Percentiles rank a stretch among this genome's conserved stretches.
These are phyloP conservation scores for Egretta garzetta DNA, from an alignment of 2,113 vertebrate species.

Conservation along the genomic window DNA sequence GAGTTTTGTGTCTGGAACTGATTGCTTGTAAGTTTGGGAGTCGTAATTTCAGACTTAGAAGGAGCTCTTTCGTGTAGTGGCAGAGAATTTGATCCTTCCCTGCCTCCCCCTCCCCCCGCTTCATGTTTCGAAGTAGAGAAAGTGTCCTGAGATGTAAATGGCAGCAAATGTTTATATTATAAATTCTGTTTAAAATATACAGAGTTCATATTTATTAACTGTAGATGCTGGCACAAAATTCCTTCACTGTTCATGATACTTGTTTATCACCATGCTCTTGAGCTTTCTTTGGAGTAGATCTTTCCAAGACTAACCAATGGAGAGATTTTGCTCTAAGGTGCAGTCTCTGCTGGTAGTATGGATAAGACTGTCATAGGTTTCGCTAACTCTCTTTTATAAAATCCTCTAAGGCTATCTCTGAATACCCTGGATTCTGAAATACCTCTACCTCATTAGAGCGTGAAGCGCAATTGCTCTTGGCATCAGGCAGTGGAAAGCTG, in stretches of 20 bases:
- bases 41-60: not conserved
- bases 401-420: not conserved
- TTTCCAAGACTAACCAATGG: not conserved
- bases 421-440: not conserved
- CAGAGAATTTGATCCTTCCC: not conserved
- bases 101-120: fast-evolving
- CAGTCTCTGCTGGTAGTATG: not conserved
- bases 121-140: not conserved
- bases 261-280: not conserved
- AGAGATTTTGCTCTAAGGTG: not conserved
- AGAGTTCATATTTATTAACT: not conserved
- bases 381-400: not conserved
- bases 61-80: not conserved
- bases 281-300: not conserved
- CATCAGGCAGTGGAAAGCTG: not conserved
- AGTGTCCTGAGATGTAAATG: not conserved
- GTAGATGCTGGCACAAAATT: not conserved
- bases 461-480: not conserved
- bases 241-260: not conserved
- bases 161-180: not conserved
- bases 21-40: not conserved
- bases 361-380: not conserved
- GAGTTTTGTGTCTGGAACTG: not conserved
- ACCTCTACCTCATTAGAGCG: not conserved
- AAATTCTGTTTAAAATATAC: not conserved